Conservation (phyloP, 2,797 vertebrate genomes). For the Eurystomus glaucurus region DNA sequence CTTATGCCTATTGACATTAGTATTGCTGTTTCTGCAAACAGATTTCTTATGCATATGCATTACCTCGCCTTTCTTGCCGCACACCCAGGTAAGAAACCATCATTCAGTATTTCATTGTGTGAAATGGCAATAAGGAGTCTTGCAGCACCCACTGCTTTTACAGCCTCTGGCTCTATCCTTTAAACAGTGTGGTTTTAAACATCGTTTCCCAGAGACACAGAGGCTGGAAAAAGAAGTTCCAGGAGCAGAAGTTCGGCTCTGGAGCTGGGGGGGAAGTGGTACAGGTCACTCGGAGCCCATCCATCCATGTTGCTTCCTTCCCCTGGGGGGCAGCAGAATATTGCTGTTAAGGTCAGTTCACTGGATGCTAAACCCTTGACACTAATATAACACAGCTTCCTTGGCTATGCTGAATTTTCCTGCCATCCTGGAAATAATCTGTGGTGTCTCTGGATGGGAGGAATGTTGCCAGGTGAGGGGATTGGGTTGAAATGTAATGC, state of each 20-base stretch:
- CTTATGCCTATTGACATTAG: conserved; percentile 57
- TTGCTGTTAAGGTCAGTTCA: conserved; percentile 60
- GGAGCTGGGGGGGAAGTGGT: not conserved
- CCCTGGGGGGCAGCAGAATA: conserved; percentile 78
- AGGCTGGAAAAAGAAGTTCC: not conserved
- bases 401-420: not conserved
- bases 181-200: not conserved
- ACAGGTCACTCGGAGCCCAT: not conserved
- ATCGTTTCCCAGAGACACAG: not conserved
- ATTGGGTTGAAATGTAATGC: not conserved
- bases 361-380: not conserved
- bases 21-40: conserved; percentile 58
- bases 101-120: conserved; percentile 22
- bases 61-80: not conserved
- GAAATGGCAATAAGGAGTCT: conserved; percentile 27
- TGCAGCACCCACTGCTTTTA: not conserved
- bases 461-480: not conserved
- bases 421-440: not conserved
- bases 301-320: conserved; percentile 51
- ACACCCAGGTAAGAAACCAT: conserved; percentile 51
- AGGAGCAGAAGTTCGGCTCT: not conserved
- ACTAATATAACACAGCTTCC: not conserved
- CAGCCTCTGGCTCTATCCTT: conserved; percentile 5
- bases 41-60: conserved; percentile 48
- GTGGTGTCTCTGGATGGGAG: not conserved